phyloP scores from a whole-genome alignment of 2,113 vertebrate genomes.

The Delphinapterus leucas region DNA sequence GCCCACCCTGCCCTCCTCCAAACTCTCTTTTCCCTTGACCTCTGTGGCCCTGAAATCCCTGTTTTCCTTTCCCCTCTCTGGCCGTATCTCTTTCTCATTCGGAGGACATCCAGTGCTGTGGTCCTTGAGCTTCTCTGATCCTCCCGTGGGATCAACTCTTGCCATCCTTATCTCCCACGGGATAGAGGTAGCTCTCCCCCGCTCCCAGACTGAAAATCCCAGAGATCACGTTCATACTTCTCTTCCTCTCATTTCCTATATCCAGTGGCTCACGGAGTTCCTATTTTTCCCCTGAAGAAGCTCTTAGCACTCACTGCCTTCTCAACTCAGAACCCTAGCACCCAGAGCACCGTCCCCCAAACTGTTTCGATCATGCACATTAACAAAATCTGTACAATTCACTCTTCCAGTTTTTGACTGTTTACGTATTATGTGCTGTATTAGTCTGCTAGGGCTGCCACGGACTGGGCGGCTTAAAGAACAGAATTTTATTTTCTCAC shows the following conservation, averaged over 20 bases:
- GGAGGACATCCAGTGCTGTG: neutral
- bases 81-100: neutral
- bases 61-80: neutral
- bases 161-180: neutral
- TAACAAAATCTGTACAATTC: neutral
- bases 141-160: neutral
- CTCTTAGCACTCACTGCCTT: neutral
- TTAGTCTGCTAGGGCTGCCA: neutral
- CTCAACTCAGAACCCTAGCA: neutral
- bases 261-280: accelerated
- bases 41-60: neutral
- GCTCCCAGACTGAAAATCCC: neutral
- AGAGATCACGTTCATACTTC: accelerated
- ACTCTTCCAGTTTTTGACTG: neutral
- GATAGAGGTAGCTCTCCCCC: accelerated
- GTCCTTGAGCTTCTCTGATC: neutral
- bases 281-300: neutral
- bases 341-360: too few relatives aligned
- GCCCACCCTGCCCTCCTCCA: neutral
- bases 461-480: neutral
- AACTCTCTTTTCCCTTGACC: neutral
- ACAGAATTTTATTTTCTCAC: neutral
- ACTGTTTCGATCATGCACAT: neutral
- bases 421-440: accelerated
- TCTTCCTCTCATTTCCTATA: neutral